Percentiles rank a stretch among this genome's conserved stretches.
Evolutionary conservation across 2,888 invertebrate genomes (phyloP).

Genomic region (Epinotia bilunana): DNA sequence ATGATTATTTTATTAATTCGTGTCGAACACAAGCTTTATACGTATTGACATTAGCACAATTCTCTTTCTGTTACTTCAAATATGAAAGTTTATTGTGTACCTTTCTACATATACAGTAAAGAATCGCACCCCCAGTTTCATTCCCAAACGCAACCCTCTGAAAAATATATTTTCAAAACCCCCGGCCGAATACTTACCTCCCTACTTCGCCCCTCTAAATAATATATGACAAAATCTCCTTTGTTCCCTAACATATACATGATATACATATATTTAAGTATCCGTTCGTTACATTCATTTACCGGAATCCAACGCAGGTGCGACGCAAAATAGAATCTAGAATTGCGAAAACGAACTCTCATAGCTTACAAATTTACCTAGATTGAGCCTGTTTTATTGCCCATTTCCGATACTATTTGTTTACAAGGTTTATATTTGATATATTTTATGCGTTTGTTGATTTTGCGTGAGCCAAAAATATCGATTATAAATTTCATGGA

Average conservation of each 20-base stretch:
- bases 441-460: slow-evolving; percentile 21
- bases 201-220: slow-evolving; percentile 23
- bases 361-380: slow-evolving; percentile 40
- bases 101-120: not conserved
- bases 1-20: not conserved
- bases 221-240: slow-evolving; percentile 39
- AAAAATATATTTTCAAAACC: slow-evolving; percentile 25
- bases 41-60: not conserved
- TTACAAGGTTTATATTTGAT: slow-evolving; percentile 22
- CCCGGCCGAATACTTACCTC: slow-evolving; percentile 21
- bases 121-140: not conserved
- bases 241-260: slow-evolving; percentile 16
- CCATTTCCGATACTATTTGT: slow-evolving; percentile 25
- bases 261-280: slow-evolving; percentile 32
- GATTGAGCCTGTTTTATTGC: slow-evolving; percentile 33
- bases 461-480: slow-evolving; percentile 23
- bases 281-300: slow-evolving; percentile 33
- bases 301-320: slow-evolving; percentile 34
- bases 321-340: slow-evolving; percentile 34
- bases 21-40: not conserved
- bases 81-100: not conserved
- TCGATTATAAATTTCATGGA: not conserved
- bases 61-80: not conserved
- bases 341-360: slow-evolving; percentile 38
- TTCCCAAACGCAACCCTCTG: slow-evolving; percentile 1